phyloP scores from a whole-genome alignment of 2,113 vertebrate genomes.

The Cacatua alba region DNA sequence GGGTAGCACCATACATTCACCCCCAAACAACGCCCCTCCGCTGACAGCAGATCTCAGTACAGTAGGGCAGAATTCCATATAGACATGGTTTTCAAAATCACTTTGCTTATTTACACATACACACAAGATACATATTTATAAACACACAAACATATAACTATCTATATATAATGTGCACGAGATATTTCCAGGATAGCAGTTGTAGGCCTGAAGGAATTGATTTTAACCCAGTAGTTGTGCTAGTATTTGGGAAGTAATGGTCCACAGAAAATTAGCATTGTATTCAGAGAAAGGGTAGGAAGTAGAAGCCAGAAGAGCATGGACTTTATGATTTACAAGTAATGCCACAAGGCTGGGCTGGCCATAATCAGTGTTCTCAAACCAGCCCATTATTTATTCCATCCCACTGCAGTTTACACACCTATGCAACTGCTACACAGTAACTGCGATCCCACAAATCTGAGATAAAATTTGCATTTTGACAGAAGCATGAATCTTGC shows the following conservation, averaged over 20 bases:
- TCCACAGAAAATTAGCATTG: not conserved
- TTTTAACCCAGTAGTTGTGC: not conserved
- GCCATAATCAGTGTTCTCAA: not conserved
- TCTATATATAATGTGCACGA: not conserved
- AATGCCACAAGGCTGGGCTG: not conserved
- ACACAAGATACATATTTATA: not conserved
- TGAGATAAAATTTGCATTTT: not conserved
- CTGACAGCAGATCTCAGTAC: not conserved
- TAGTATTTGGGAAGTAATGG: not conserved
- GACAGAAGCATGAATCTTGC: not conserved
- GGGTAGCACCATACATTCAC: not conserved
- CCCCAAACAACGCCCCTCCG: not conserved
- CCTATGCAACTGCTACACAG: not conserved
- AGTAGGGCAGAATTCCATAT: not conserved
- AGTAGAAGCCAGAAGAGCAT: not conserved
- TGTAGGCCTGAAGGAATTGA: not conserved
- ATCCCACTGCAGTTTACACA: not conserved
- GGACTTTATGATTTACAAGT: not conserved
- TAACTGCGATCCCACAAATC: not conserved
- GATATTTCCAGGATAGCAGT: not conserved
- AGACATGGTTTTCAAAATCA: not conserved
- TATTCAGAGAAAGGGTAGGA: not conserved
- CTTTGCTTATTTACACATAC: not conserved
- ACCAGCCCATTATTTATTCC: not conserved
- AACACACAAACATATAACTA: not conserved